Evolutionary conservation across 2,797 vertebrate species (phyloP).

Genomic region (Pipistrellus pipistrellus): DNA sequence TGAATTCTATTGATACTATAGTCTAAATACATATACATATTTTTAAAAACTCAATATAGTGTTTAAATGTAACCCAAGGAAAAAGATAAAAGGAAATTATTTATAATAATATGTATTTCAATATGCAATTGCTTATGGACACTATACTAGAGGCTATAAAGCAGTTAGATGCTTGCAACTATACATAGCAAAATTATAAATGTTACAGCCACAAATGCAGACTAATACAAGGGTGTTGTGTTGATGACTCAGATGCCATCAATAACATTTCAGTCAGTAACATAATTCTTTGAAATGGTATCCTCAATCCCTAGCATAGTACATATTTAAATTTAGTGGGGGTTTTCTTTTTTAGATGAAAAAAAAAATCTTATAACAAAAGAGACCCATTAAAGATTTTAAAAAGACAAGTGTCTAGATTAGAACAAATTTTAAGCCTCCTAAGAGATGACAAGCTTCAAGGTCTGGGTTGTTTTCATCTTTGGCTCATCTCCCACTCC

Average conservation of each 20-base stretch:
- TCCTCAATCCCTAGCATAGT: not conserved
- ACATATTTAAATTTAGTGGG: conserved; percentile 26
- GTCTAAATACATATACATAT: not conserved
- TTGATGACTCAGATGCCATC: conserved; percentile 25
- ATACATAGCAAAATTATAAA: conserved; percentile 12
- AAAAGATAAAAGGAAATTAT: conserved; percentile 16
- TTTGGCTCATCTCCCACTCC: conserved; percentile 26
- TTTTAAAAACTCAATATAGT: not conserved
- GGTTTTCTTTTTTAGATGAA: not conserved
- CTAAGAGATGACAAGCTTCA: conserved; percentile 24
- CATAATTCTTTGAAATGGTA: not conserved
- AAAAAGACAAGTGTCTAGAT: not conserved
- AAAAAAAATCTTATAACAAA: conserved; percentile 41
- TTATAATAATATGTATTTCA: conserved; percentile 51
- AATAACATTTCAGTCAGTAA: not conserved
- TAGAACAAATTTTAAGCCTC: conserved; percentile 43
- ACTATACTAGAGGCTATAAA: conserved; percentile 18
- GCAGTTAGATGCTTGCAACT: not conserved
- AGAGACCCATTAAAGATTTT: not conserved
- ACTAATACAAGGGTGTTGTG: not conserved
- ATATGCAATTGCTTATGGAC: not conserved
- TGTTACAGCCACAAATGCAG: conserved; percentile 21
- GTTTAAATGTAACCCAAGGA: not conserved
- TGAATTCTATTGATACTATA: not conserved
- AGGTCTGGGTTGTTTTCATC: conserved; percentile 20